Base-by-base conservation (phyloP, 2,797 vertebrate species). In the Sebastes nivosus region DNA sequence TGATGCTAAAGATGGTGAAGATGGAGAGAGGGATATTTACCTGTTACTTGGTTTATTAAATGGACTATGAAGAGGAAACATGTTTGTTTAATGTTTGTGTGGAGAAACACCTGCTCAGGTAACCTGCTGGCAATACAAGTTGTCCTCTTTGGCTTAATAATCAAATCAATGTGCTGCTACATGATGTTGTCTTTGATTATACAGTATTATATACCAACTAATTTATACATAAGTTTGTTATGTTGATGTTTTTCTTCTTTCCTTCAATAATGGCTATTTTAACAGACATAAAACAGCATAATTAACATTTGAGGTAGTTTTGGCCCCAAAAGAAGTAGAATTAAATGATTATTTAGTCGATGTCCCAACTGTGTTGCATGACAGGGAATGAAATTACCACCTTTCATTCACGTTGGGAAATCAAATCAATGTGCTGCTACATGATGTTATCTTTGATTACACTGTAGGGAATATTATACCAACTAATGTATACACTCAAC, bases 21-120 rank as follows among this genome's bases (percentile, higher is more conserved):
- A 27, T 8, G 25, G 59, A 25, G 63, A 3, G 63, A n/a, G 10
- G 20, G 6, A 38, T 38, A 27, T 20, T 9, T 34, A 84, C 70
- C 72, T 81, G 77, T 79, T 74, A 81, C 59, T 0, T 76, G 16
- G 55, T 25, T 14, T 14, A 9, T 25, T 32, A 32, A 42, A 29
- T 6, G 42, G 8, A 27, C 14, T 2, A 1, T 20, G 24, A 27
- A 58, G n/a, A 32, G 7, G 4, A 29, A 61, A 20, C 46, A 32
- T 30, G 30, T 14, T 13, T 1, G 2, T 29, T 58, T 6, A 4
- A 10, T 64, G 14, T 13, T 8, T 16, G 6, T 46, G 18, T 30
- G 14, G n/a, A 12, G 9, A 9, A 20, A 20, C 18, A 54, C 13
- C 42, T 58, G 69, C 27, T 54, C 13, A 16, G 72, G 46, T 68